Evolutionary conservation across 2,888 invertebrate species (phyloP), one percentile per base, ranked within the genome.

Genomic region (Eubasilissa splendida): DNA sequence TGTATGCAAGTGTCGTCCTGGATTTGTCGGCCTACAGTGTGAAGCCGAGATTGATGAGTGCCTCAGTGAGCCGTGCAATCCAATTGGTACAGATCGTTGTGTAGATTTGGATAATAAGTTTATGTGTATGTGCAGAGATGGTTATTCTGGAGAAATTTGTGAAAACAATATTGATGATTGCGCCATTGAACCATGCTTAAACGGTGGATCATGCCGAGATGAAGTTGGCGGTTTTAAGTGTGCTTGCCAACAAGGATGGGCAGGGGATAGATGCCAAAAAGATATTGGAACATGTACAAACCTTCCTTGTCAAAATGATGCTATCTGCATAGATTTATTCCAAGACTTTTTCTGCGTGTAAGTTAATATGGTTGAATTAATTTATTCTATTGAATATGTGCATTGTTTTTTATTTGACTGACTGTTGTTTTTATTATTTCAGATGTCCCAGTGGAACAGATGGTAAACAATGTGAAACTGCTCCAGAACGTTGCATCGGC

Each of bases 401-500:
- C 22, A 22, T 22, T 22, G 22, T 59, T 42, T 77, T 50, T 54
- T 52, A 52, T 59, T 71, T 76, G 7, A 80, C 73, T 22, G 14
- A 76, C 22, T 60, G 52, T 0, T 33, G 52, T 73, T 54, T 70
- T 71, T 68, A 33, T 75, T 58, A 81, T 87, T 87, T 76, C 85
- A 95, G 95, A 9, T 97, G 97, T 86, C 97, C 97, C 68, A 96
- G 96, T 84, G 98, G 98, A 85, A 98, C 98, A 0, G 98, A 98
- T 86, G 99, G 98, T 10, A 98, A 98, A 88, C 96, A 97, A 87
- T 99, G 99, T 87, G 98, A 98, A 89, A 97, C 97, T 0, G 97
- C 98, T 0, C 98, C 98, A 3, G 97, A 98, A 88, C 93, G 98
- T 84, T 97, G 97, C 87, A 96, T 97, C 82, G 97, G 97, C 50